Conservation (phyloP, 2,113 vertebrate species). For the Petrocephalus zakoni region DNA sequence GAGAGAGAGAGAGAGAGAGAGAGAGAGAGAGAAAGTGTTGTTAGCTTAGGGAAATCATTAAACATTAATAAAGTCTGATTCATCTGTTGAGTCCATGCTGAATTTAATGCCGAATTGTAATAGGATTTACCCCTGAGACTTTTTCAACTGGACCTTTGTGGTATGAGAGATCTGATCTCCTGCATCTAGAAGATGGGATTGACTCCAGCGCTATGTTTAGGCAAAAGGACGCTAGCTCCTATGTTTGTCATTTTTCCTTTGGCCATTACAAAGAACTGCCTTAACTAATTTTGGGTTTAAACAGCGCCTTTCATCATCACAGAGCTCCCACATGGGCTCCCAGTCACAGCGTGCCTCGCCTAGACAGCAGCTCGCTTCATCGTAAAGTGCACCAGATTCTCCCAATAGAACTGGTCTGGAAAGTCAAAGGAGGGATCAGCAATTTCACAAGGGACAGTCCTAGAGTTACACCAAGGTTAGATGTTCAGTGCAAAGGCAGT, state of each 20-base stretch:
- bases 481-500: neutral
- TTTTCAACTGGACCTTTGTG: conserved; percentile 24
- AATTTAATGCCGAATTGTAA: conserved; percentile 57
- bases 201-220: conserved; percentile 16
- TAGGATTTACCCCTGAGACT: conserved; percentile 50
- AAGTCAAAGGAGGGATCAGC: neutral
- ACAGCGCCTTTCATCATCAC: neutral
- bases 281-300: neutral
- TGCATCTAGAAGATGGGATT: conserved; percentile 43
- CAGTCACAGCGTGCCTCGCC: too few species aligned
- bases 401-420: neutral
- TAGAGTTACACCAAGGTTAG: conserved; percentile 7
- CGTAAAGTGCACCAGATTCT: neutral
- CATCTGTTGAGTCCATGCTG: conserved; percentile 48
- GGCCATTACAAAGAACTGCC: neutral
- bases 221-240: neutral
- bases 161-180: conserved; percentile 25
- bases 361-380: neutral
- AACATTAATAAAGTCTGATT: conserved; percentile 58
- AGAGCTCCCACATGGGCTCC: neutral
- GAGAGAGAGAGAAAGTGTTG: conserved; percentile 28
- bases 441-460: neutral
- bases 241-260: neutral
- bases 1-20: conserved; percentile 37
- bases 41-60: conserved; percentile 64